Base-by-base conservation (phyloP, 1,140 invertebrate species). In the Periplaneta americana region DNA sequence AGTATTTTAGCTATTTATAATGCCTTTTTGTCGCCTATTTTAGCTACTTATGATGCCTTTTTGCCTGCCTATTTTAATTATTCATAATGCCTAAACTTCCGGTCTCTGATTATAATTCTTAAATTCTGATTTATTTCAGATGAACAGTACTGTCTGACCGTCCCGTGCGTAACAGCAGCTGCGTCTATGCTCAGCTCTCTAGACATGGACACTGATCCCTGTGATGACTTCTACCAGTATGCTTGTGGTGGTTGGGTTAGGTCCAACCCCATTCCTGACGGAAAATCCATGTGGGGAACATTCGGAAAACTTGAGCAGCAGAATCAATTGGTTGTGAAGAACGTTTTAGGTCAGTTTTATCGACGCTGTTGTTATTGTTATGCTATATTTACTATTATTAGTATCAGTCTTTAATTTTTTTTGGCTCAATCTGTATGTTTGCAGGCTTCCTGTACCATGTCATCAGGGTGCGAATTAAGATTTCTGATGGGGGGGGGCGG, bases 161-260 rank as follows among this genome's bases (percentile, higher is more conserved):
- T 95, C 81, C 93, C 93, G 9, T 98, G 97, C 86, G 94, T 98
- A 9, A 95, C 93, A 80, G 95, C 96, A 0, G 94, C 97, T 0
- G 95, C 95, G 74, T 92, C 94, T 80, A 94, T 99, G 48, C 90
- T 98, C 57, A 93, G 94, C 82, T 94, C 95, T 1, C 94, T 99
- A 88, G 96, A 99, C 86, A 87, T 88, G 0, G 90, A 88, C 1
- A 91, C 94, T 4, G 91, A 98, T 87, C 98, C 98, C 0, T 99
- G 98, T 87, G 91, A 97, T 13, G 97, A 99, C 88, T 99, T 99
- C 89, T 99, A 98, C 88, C 91, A 95, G 80, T 99, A 96, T 88
- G 92, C 98, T 0, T 99, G 98, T 86, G 97, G 97, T 22, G 95
- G 95, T 0, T 99, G 97, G 97, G 93, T 98, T 34, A 93, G 93